Evolutionary conservation across 2,888 invertebrate genomes (phyloP), one percentile per base, ranked within the genome.

Genomic region (Cheilosia grossa): DNA sequence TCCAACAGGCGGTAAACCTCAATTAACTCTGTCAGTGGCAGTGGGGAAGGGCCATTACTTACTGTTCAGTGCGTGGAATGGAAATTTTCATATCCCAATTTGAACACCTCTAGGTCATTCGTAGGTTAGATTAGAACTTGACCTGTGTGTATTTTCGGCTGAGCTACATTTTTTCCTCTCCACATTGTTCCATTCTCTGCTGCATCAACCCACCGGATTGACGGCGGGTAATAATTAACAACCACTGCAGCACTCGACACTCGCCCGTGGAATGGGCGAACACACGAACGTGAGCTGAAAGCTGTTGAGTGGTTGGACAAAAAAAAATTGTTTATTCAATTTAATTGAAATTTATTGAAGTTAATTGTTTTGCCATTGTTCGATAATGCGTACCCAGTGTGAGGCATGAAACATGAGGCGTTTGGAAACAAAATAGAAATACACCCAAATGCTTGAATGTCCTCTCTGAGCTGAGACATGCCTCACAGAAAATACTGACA

Each of bases 291-390:
- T 75, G 74, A 66, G 64, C n/a, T 56, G 74, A 58, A 58, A 66
- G 66, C 74, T 42, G 66, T 74, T 58, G 49, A 56, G 27, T 51
- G 10, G 19, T 19, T 10, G n/a, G 19, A 27, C 7, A 44, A 24
- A 74, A 40, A 59, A 72, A 59, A 47, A 56, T n/a, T 40, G 42
- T 53, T 61, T 72, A 58, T 75, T 58, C 66, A 54, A 75, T 66
- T 66, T 58, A 75, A 58, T 75, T 66, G 66, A 24, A 75, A 66
- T 75, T 75, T 75, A 75, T 66, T 66, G 30, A 47, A 74, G 58
- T 58, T 75, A 66, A 66, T 66, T 75, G 66, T 42, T 40, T 59
- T 59, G 47, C 47, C 37, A 64, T 64, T 64, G 47, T 53, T 66
- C 66, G 17, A 40, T 59, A 54, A 33, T 54, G 7, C 13, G 13